Evolutionary conservation across 2,113 vertebrate genomes (phyloP).

Genomic region (Epinephelus fuscoguttatus): DNA sequence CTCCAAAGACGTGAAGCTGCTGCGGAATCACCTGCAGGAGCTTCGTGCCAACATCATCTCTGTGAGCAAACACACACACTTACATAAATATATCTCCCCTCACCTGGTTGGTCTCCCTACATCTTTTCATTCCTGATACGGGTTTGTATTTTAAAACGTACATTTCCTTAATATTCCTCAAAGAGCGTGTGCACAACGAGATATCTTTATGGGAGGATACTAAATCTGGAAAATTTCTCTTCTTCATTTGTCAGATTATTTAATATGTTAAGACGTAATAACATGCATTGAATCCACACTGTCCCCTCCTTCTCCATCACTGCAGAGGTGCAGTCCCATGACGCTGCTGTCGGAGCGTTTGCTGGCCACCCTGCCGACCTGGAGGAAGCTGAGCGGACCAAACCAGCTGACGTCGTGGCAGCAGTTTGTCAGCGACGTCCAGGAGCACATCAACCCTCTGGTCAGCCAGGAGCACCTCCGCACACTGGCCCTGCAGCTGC

Average conservation of each 20-base stretch:
- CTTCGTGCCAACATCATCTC: slow-evolving; percentile 90
- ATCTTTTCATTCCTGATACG: not conserved
- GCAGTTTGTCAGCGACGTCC: slow-evolving; percentile 94
- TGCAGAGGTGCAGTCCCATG: slow-evolving; percentile 90
- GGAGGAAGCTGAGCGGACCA: slow-evolving; percentile 95
- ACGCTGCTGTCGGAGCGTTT: slow-evolving; percentile 93
- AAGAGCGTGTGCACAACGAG: not conserved
- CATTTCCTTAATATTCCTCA: not conserved
- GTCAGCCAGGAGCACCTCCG: slow-evolving; percentile 94
- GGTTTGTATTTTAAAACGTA: not conserved
- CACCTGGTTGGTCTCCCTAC: not conserved
- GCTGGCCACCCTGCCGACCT: slow-evolving; percentile 90
- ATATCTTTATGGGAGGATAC: not conserved
- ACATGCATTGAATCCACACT: not conserved
- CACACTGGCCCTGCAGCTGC: slow-evolving; percentile 90
- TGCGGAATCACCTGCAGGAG: slow-evolving; percentile 94
- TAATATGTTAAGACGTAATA: not conserved
- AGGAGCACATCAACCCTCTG: slow-evolving; percentile 96
- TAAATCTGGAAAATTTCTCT: not conserved
- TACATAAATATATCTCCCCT: too few relatives aligned
- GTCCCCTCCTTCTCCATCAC: not conserved
- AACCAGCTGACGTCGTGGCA: slow-evolving; percentile 97
- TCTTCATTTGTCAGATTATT: not conserved
- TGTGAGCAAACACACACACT: slow-evolving; percentile 51
- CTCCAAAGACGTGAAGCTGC: slow-evolving; percentile 95